These are phyloP conservation scores for Channallabes apus DNA, from an alignment of 2,797 vertebrate genomes.

Conservation along the genomic window DNA sequence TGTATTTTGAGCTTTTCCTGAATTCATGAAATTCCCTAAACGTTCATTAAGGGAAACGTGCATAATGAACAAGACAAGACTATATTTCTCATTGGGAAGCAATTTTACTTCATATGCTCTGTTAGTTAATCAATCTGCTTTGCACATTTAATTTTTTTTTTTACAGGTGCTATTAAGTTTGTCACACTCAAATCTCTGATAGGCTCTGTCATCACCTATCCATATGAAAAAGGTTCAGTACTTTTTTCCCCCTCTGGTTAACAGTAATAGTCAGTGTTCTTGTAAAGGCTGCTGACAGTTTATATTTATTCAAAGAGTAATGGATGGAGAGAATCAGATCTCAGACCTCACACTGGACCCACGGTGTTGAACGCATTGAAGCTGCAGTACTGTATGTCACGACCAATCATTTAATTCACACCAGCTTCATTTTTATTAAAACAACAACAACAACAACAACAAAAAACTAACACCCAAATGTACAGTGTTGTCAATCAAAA, in stretches of 20 bases:
- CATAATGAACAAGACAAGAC: not conserved
- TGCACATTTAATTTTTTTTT: not conserved
- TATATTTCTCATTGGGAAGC: not conserved
- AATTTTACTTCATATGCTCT: not conserved
- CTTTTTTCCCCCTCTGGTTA: slow-evolving; percentile 25
- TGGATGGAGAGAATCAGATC: slow-evolving; percentile 6
- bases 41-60: not conserved
- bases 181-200: not conserved
- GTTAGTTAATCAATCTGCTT: not conserved
- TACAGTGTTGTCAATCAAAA: not conserved
- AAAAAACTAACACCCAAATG: not conserved
- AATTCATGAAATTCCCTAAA: not conserved
- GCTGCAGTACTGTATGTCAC: not conserved
- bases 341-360: slow-evolving; percentile 12
- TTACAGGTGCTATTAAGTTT: not conserved
- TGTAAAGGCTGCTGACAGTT: slow-evolving; percentile 17
- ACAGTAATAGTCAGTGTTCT: slow-evolving; percentile 14
- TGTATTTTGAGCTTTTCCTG: not conserved
- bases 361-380: too few species aligned
- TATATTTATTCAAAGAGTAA: slow-evolving; percentile 20
- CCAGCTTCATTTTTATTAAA: not conserved
- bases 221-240: slow-evolving; percentile 6
- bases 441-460: not conserved
- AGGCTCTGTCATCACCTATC: not conserved
- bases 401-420: not conserved